Evolutionary conservation across 2,797 vertebrate genomes (phyloP).

Genomic region (Momotus momota): DNA sequence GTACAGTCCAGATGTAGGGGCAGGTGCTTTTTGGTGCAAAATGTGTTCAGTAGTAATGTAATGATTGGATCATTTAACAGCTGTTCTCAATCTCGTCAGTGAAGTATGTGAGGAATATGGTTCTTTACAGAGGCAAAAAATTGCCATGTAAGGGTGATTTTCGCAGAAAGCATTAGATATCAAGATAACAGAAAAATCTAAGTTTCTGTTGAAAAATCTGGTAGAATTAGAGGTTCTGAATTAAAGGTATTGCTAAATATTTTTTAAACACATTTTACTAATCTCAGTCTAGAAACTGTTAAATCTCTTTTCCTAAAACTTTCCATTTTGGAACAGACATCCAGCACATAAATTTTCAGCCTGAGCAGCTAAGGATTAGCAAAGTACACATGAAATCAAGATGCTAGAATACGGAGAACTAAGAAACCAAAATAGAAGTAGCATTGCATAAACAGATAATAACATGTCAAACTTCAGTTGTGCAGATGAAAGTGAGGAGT

Average conservation of each 20-base stretch:
- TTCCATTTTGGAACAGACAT: neutral
- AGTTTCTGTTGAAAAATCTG: neutral
- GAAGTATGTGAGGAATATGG: neutral
- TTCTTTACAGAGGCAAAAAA: neutral
- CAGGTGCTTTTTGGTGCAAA: neutral
- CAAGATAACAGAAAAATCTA: neutral
- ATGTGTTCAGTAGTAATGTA: neutral
- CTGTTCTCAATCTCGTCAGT: neutral
- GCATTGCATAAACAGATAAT: slow-evolving; percentile 14
- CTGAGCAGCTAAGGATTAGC: neutral
- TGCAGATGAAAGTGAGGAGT: neutral
- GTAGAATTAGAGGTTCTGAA: neutral
- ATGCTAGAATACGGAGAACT: neutral
- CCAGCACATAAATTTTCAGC: neutral
- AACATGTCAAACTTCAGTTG: neutral
- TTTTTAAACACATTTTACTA: neutral
- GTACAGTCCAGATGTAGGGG: neutral
- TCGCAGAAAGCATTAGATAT: neutral
- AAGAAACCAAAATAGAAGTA: neutral
- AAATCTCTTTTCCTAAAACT: neutral
- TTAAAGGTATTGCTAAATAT: neutral
- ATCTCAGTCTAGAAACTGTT: neutral
- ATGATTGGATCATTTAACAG: neutral
- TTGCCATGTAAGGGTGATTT: neutral
- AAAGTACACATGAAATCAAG: neutral